Conservation (phyloP, 2,113 vertebrate species). For the Lophura nycthemera region DNA sequence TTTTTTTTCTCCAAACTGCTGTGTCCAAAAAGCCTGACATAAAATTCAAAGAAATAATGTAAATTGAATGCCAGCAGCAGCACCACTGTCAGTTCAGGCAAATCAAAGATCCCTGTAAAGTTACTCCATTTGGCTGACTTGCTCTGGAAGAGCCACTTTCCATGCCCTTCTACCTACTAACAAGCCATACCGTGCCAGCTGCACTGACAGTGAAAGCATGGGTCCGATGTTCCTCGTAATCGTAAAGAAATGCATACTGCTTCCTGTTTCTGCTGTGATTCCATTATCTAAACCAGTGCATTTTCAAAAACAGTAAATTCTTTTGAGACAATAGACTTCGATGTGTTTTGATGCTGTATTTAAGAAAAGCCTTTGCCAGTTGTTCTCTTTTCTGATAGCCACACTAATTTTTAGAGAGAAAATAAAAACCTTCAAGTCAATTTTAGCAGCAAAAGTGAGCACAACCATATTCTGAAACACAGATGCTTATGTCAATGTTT, state of each 20-base stretch:
- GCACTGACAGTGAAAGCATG: not conserved
- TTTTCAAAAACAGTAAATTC: constrained; percentile 23
- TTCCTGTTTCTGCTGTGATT: not conserved
- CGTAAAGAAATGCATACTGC: not conserved
- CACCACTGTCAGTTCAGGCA: not conserved
- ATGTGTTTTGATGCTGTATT: not conserved
- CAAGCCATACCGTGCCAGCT: not conserved
- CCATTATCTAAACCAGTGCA: not conserved
- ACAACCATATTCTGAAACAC: constrained; percentile 11
- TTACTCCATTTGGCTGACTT: not conserved
- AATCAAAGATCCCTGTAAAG: not conserved
- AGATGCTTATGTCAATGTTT: constrained; percentile 56
- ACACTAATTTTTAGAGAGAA: not conserved
- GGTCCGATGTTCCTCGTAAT: not conserved
- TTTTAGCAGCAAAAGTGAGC: constrained; percentile 7
- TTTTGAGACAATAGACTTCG: not conserved
- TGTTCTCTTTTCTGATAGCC: not conserved
- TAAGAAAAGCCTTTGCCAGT: not conserved
- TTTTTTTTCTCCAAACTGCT: not conserved
- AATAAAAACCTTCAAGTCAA: constrained; percentile 33
- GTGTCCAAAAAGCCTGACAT: not conserved
- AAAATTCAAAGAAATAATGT: constrained; percentile 10
- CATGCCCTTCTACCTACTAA: not conserved
- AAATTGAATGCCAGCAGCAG: not conserved
- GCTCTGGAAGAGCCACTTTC: not conserved